These are phyloP conservation scores for Mus spicilegus DNA, from an alignment of 2,113 vertebrate species.

Conservation along the genomic window DNA sequence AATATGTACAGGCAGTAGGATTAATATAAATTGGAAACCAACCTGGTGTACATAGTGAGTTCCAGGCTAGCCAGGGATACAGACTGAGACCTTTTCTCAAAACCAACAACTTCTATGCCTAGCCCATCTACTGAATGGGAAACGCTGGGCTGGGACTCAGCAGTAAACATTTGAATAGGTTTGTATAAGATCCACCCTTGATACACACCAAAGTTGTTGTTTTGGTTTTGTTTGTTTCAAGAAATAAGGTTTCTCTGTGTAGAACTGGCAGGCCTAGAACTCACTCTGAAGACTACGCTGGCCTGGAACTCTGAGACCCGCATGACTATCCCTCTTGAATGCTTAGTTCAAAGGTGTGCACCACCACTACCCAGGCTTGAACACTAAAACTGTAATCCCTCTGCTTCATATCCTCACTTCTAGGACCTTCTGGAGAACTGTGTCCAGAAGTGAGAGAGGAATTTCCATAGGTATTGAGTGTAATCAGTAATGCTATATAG, in stretches of 20 bases:
- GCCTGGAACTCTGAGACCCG: background rate
- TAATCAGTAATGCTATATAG: background rate
- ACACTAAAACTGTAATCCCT: background rate
- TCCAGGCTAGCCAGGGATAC: background rate
- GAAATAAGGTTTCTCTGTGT: background rate
- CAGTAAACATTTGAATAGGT: background rate
- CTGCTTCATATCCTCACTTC: background rate
- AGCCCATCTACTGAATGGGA: background rate
- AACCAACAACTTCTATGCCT: too few relatives aligned
- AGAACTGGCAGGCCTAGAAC: background rate
- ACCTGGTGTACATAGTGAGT: background rate
- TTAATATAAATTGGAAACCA: background rate
- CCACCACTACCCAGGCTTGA: background rate
- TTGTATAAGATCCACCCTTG: background rate
- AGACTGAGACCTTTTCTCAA: background rate
- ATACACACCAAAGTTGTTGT: background rate
- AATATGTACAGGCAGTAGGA: background rate
- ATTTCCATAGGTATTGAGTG: too few relatives aligned
- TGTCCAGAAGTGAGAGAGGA: background rate
- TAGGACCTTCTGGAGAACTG: background rate
- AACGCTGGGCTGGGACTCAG: background rate
- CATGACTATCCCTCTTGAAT: background rate
- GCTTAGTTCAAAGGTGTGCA: background rate
- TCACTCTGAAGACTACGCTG: background rate
- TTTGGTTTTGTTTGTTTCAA: background rate